Base-by-base conservation (phyloP, 2,888 invertebrate genomes). In the Cantharis rustica region DNA sequence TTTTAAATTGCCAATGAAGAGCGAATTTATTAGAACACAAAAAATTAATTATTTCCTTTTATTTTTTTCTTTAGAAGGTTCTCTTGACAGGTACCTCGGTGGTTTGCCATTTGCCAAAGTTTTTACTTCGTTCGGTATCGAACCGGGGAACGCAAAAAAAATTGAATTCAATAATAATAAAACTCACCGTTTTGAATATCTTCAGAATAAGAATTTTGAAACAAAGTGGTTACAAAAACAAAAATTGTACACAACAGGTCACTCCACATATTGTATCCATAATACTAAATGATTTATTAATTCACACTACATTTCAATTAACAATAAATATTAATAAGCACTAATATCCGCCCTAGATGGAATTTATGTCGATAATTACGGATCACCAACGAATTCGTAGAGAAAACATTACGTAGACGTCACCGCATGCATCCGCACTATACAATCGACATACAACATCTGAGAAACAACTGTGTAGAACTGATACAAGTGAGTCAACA, bases 201-300 rank as follows among this genome's bases (percentile, higher is more conserved):
- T 61, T 63, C 13, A 20, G 63, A 69, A 61, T 63, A 15, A 61
- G 26, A 71, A 68, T 68, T n/a, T 15, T 17, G 27, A n/a, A 69
- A n/a, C 16, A 75, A 20, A 62, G 62, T 61, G 15, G 63, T 62
- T 31, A 68, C 9, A 10, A 64, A 64, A n/a, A 68, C 20, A 27
- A 68, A 68, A 27, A 69, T 68, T 61, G 62, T 63, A 63, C 62
- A 75, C 75, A 69, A 47, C 16, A 68, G 64, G 71, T 78, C 78
- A 75, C 79, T 76, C 68, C 78, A 79, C 79, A 79, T 79, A 75
- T 72, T 79, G 78, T 73, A 79, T 79, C 79, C 79, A 79, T 79
- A 79, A 73, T 75, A 76, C 26, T 15, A 75, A 64, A 71, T 64
- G 5, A 27, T 66, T 16, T 31, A 31, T 23, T 64, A 16, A 70